Percentiles rank a stretch among this genome's conserved stretches.
Conservation (phyloP, 1,140 invertebrate species). For the Drosophila sulfurigaster region DNA sequence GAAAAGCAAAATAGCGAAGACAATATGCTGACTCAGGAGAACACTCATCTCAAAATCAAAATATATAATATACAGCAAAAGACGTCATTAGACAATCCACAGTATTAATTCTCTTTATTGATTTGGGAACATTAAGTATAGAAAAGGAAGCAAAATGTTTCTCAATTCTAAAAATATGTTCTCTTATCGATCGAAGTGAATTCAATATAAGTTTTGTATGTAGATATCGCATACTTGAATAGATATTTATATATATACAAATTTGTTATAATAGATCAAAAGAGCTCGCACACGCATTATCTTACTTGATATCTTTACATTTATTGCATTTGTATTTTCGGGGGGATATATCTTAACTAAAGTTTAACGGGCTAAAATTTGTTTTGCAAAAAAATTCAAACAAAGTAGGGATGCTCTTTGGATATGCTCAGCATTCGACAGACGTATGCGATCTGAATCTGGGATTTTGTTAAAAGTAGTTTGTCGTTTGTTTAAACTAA, state of each 20-base stretch:
- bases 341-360: slow-evolving; percentile 15
- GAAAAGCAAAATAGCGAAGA: background rate
- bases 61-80: background rate
- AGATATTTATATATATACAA: slow-evolving; percentile 4
- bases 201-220: background rate
- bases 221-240: slow-evolving; percentile 3
- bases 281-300: background rate
- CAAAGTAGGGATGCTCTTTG: slow-evolving; percentile 6
- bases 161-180: slow-evolving; percentile 4
- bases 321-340: slow-evolving; percentile 24
- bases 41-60: background rate
- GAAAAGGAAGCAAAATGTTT: slow-evolving; percentile 8
- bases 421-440: slow-evolving; percentile 29
- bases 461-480: slow-evolving; percentile 5
- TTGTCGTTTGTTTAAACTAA: slow-evolving; percentile 14
- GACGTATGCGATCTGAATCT: slow-evolving; percentile 2
- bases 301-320: slow-evolving; percentile 23
- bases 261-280: background rate
- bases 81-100: slow-evolving; percentile 11
- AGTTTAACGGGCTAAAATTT: slow-evolving; percentile 7
- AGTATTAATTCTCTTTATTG: slow-evolving; percentile 17
- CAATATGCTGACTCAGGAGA: background rate
- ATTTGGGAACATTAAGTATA: slow-evolving; percentile 15
- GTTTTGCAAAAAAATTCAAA: slow-evolving; percentile 16
- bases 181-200: slow-evolving; percentile 10